Evolutionary conservation across 2,888 invertebrate genomes (phyloP), one percentile per base, ranked within the genome.

Genomic region (Lepetodrilus schrolli): DNA sequence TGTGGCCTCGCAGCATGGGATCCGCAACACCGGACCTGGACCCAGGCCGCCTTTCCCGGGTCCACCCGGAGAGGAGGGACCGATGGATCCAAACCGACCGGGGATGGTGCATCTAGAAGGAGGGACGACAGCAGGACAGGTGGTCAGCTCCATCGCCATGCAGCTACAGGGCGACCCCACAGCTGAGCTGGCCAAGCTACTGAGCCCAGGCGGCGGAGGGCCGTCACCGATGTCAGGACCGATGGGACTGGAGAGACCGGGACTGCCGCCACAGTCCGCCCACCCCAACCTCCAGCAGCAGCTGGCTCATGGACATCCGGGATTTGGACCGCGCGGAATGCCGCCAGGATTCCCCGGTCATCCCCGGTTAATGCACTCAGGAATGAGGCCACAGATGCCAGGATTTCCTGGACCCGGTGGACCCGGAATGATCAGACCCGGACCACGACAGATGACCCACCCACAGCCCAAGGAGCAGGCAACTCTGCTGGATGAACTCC

Each of bases 401-500:
- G 72, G 30, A n/a, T 17, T 70, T 17, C 48, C 70, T 17, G 70
- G 70, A 49, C 74, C 76, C 21, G 72, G 71, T 26, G 69, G 70
- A 36, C 73, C 72, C 21, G 76, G 72, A 17, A 70, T 73, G 8
- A 51, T 51, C 8, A 69, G 71, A 30, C 66, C 69, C 17, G 74
- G 72, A 37, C 72, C 68, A 3, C 10, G 26, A 58, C 58, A 10
- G 13, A 20, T 34, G 36, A 69, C 73, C 3, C 72, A 66, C 3
- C 51, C 51, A 26, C 68, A 50, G 20, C 50, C 34, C 3, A 51
- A 72, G 26, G 75, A 80, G 30, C 78, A 75, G 51, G 70, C 74
- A 47, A 80, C 80, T n/a, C 73, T 80, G 21, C 71, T 80, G 47
- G 80, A 78, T 77, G 80, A 80, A 38, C 58, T 80, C 4, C 34